Percentiles rank a stretch among this genome's conserved stretches.
These are phyloP conservation scores for Andrena praecox DNA, from an alignment of 2,888 invertebrate species.

Conservation along the genomic window DNA sequence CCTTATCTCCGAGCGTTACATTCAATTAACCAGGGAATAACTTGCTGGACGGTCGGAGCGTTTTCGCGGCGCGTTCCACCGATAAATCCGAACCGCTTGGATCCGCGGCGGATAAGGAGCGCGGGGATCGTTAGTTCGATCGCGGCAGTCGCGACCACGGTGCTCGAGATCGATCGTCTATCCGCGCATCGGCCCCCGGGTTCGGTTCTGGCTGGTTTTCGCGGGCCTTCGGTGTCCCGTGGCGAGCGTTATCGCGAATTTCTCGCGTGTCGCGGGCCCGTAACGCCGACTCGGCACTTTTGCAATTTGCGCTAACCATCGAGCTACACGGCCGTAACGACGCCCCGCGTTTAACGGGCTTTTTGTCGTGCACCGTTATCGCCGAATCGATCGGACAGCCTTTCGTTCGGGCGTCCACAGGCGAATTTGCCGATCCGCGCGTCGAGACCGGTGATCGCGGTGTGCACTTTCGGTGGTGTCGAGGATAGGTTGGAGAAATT, in stretches of 20 bases:
- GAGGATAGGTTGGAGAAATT: too few relatives aligned
- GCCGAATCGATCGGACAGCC: constrained; percentile 58
- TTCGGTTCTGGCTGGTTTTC: background rate
- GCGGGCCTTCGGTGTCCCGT: constrained; percentile 27
- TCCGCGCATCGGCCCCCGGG: too few relatives aligned
- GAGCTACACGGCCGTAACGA: constrained; percentile 54
- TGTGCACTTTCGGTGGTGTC: too few relatives aligned
- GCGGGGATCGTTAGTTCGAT: background rate
- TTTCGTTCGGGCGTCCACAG: constrained; percentile 47
- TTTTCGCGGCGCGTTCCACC: background rate
- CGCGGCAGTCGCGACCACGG: background rate
- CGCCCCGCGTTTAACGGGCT: constrained; percentile 53
- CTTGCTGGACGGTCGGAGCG: constrained; percentile 1
- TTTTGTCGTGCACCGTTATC: constrained; percentile 64
- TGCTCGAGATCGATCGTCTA: background rate
- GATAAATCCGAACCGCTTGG: background rate
- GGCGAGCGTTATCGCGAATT: constrained; percentile 49
- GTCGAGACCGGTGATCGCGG: background rate
- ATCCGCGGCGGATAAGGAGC: constrained; percentile 5
- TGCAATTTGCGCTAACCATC: constrained; percentile 66
- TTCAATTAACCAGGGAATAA: constrained; percentile 13
- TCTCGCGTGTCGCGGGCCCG: constrained; percentile 65
- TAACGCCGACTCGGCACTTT: constrained; percentile 61
- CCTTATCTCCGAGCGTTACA: constrained; percentile 14
- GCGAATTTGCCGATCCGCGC: constrained; percentile 14